Evolutionary conservation across 2,113 vertebrate species (phyloP).

Genomic region (Aegypius monachus): DNA sequence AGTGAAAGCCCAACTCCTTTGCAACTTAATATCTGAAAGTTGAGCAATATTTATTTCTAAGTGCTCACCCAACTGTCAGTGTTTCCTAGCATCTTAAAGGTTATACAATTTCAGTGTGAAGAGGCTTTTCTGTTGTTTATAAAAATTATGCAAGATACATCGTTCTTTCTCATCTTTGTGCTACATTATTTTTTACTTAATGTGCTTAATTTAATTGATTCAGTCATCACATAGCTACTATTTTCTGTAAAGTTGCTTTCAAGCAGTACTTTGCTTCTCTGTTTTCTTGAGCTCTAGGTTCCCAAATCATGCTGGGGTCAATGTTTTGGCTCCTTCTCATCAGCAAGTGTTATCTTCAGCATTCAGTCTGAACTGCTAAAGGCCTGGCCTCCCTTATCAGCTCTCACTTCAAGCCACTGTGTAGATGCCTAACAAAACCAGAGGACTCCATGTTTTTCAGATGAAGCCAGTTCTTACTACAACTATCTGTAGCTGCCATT

Average conservation of each 20-base stretch:
- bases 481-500: neutral
- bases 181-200: neutral
- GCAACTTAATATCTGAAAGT: neutral
- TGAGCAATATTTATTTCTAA: neutral
- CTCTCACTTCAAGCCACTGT: neutral
- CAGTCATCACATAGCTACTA: neutral
- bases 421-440: neutral
- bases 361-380: neutral
- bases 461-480: neutral
- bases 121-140: neutral
- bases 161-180: neutral
- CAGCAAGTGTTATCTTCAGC: neutral
- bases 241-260: neutral
- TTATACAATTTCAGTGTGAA: neutral
- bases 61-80: neutral
- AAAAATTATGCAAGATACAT: neutral
- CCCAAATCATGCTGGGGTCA: neutral
- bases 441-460: neutral
- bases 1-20: neutral
- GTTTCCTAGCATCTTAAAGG: neutral
- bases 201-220: neutral
- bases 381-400: neutral
- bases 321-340: neutral
- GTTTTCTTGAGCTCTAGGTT: neutral
- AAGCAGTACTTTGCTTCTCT: neutral